Percentiles rank a stretch among this genome's conserved stretches.
Conservation (phyloP, 2,797 vertebrate genomes). For the Pelobates cultripes region DNA sequence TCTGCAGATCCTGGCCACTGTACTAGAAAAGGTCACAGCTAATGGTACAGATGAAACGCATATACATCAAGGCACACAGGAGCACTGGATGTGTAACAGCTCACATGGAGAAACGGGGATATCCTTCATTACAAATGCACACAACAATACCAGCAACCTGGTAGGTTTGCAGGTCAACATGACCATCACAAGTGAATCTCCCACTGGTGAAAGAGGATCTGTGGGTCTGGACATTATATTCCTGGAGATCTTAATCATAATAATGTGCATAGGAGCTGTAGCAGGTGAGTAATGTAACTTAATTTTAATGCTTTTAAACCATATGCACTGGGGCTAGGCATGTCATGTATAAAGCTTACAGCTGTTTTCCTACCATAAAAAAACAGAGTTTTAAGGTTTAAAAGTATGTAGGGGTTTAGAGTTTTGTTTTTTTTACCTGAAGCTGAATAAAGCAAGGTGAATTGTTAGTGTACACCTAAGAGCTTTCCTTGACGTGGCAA, state of each 20-base stretch:
- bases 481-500: too few species aligned
- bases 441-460: too few species aligned
- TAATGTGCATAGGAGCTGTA: slow-evolving; percentile 77
- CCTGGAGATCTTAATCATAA: slow-evolving; percentile 75
- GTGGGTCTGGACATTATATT: slow-evolving; percentile 41
- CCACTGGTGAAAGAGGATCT: not conserved
- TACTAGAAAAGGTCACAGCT: not conserved
- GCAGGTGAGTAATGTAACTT: slow-evolving; percentile 64
- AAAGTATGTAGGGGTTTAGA: too few species aligned
- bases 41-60: not conserved
- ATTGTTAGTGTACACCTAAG: too few species aligned
- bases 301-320: not conserved
- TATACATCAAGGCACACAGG: not conserved
- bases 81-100: not conserved
- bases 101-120: not conserved
- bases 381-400: too few species aligned
- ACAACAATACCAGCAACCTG: not conserved
- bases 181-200: not conserved
- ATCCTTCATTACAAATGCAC: not conserved
- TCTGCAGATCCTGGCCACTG: not conserved
- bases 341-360: too few species aligned
- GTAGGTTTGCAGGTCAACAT: not conserved
- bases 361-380: too few species aligned
- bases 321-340: not conserved
- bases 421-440: too few species aligned